These are phyloP conservation scores for Chunga burmeisteri DNA, from an alignment of 2,113 vertebrate species.

Conservation along the genomic window DNA sequence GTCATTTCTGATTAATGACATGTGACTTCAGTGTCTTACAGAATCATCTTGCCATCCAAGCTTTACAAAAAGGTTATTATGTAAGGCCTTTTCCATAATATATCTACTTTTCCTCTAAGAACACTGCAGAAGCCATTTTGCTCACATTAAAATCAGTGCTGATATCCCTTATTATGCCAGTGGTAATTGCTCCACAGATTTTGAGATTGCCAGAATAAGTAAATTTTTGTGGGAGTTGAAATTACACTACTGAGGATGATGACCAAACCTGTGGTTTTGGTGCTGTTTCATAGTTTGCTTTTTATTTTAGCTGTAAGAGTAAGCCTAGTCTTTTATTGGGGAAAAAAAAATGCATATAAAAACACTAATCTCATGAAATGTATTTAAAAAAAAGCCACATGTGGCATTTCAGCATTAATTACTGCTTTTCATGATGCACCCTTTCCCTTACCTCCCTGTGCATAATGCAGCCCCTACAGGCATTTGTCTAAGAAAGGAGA, in stretches of 20 bases:
- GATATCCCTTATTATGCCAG: constrained; percentile 22
- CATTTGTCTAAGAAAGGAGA: not conserved
- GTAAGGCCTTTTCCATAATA: constrained; percentile 70
- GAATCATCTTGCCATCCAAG: constrained; percentile 77
- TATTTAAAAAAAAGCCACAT: constrained; percentile 21
- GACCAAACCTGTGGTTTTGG: constrained; percentile 21
- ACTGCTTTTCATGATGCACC: constrained; percentile 62
- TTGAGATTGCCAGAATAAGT: constrained; percentile 17
- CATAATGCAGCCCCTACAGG: constrained; percentile 24
- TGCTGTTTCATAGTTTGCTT: constrained; percentile 9
- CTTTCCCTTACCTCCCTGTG: constrained; percentile 26
- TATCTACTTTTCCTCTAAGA: constrained; percentile 68
- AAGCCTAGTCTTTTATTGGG: constrained; percentile 27
- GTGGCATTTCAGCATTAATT: constrained; percentile 66
- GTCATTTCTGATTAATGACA: constrained; percentile 91
- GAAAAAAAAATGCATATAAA: constrained; percentile 51
- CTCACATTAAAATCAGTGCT: constrained; percentile 18
- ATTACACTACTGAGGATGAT: constrained; percentile 29
- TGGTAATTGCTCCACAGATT: constrained; percentile 25
- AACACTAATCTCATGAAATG: constrained; percentile 55
- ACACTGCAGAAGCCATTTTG: constrained; percentile 44
- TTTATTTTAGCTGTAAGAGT: constrained; percentile 54
- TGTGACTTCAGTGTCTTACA: constrained; percentile 77
- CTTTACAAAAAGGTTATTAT: constrained; percentile 82
- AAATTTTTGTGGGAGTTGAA: constrained; percentile 48